A percentile compares a stretch with the other conserved stretches of the same genome.
Conservation (phyloP, 2,797 vertebrate genomes). For the Apodemus agrarius region DNA sequence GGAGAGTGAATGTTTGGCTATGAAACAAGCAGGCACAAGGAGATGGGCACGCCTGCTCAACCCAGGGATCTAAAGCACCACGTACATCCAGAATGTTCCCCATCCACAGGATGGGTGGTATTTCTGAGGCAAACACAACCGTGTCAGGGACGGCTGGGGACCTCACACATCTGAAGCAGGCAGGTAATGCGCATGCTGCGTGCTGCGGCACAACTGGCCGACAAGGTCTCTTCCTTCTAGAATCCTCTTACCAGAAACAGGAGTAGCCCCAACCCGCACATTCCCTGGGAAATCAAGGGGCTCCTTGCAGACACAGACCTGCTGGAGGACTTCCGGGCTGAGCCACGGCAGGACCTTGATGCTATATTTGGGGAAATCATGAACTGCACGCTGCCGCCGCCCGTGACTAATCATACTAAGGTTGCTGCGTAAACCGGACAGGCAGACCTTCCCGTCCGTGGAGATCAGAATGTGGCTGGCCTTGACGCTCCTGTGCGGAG, state of each 20-base stretch:
- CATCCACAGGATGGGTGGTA: not conserved
- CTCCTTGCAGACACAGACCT: conserved; percentile 88
- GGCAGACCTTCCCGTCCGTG: conserved; percentile 95
- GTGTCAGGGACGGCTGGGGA: not conserved
- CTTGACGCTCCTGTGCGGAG: conserved; percentile 93
- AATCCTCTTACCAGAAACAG: not conserved
- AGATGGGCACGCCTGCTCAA: not conserved
- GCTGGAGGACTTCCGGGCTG: conserved; percentile 97
- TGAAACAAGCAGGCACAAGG: not conserved
- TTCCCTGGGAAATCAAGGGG: not conserved
- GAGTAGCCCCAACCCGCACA: not conserved
- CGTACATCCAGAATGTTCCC: not conserved
- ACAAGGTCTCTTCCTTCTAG: not conserved
- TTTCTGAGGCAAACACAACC: not conserved
- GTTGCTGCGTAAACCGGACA: conserved; percentile 96
- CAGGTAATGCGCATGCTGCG: not conserved
- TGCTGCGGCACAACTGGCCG: not conserved
- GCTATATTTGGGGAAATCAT: conserved; percentile 98
- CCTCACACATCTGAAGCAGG: not conserved
- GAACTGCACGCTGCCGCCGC: conserved; percentile 95
- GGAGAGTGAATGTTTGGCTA: not conserved
- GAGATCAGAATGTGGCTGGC: conserved; percentile 98
- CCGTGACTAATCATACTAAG: conserved; percentile 98
- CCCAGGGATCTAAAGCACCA: not conserved
- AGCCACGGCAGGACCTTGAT: conserved; percentile 98